These are phyloP conservation scores for Kryphioiulus occultus DNA, from an alignment of 2,888 invertebrate genomes.

Conservation along the genomic window DNA sequence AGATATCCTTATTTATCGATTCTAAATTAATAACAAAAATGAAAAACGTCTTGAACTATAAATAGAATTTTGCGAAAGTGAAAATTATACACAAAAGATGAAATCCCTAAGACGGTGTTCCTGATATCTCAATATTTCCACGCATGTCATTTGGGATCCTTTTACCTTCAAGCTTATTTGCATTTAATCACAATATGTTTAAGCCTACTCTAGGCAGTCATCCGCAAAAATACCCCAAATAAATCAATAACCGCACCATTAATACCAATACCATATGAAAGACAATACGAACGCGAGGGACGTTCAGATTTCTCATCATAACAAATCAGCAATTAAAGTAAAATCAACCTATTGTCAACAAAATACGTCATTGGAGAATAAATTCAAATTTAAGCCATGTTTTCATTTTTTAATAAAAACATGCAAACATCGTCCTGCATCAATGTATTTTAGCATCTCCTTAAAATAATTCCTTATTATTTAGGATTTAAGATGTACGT, in stretches of 20 bases:
- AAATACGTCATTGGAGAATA: too few species aligned
- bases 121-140: conserved; percentile 14
- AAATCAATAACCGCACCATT: conserved; percentile 23
- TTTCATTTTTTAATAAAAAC: too few species aligned
- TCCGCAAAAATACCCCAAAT: conserved; percentile 7
- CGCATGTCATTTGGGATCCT: neutral
- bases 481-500: too few species aligned
- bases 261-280: neutral
- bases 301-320: neutral
- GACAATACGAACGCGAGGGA: neutral
- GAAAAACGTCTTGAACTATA: neutral
- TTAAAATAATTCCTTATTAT: too few species aligned
- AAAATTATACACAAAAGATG: neutral
- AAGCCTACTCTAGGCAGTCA: neutral
- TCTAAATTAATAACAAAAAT: neutral
- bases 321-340: neutral
- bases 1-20: neutral
- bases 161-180: conserved; percentile 23
- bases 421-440: too few species aligned
- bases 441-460: too few species aligned
- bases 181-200: conserved; percentile 8
- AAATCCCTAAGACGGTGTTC: neutral
- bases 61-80: neutral
- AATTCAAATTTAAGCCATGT: too few species aligned
- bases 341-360: too few species aligned